Conservation (phyloP, 2,113 vertebrate species). For the Amphiprion percula region DNA sequence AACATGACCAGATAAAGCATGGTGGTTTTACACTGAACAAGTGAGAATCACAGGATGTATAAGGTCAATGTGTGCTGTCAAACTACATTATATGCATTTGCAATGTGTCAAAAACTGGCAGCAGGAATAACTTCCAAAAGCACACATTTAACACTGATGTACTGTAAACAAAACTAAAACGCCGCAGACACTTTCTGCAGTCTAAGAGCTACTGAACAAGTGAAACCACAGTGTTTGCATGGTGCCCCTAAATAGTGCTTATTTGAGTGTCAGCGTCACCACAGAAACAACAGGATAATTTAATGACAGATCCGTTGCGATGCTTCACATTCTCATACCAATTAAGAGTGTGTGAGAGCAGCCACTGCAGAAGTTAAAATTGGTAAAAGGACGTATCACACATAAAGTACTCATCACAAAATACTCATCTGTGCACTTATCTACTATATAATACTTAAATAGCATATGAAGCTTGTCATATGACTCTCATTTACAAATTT, state of each 20-base stretch:
- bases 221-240: not conserved
- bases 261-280: not conserved
- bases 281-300: not conserved
- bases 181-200: not conserved
- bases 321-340: not conserved
- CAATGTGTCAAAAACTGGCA: not conserved
- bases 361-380: not conserved
- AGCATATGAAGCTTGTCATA: not conserved
- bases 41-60: no score
- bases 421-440: not conserved
- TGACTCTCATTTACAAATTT: not conserved
- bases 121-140: no score
- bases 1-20: no score
- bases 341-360: not conserved
- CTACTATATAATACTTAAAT: not conserved
- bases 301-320: not conserved
- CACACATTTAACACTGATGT: no score
- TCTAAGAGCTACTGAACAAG: not conserved
- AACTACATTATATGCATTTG: not conserved
- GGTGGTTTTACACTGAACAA: no score
- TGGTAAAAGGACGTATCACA: not conserved
- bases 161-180: no score
- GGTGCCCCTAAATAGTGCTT: not conserved
- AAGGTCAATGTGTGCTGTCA: no score
- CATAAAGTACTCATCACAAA: no score